Conservation (phyloP, 2,113 vertebrate species). For the Corythoichthys haematopterus region DNA sequence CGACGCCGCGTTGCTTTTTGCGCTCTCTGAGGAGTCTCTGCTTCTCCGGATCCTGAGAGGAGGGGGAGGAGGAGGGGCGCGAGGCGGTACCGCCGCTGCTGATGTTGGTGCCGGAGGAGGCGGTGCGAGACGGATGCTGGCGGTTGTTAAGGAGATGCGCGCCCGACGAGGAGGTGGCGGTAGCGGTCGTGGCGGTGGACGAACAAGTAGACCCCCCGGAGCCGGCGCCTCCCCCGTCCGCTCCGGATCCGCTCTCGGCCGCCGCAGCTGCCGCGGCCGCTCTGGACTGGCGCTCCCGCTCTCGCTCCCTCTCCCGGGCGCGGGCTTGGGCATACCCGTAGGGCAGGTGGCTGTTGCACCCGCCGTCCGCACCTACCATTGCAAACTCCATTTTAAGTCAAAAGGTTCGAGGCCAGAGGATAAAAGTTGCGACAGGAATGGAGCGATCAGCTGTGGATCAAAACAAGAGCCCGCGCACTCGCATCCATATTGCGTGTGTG, state of each 20-base stretch:
- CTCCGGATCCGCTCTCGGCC: constrained; percentile 13
- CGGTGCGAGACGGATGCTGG: constrained; percentile 78
- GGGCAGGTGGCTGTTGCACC: constrained; percentile 92
- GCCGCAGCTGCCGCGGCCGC: constrained; percentile 57
- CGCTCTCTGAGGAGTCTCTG: constrained; percentile 69
- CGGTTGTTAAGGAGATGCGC: constrained; percentile 75
- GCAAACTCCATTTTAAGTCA: constrained; percentile 88
- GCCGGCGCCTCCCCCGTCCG: constrained; percentile 32
- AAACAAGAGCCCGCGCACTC: constrained; percentile 33
- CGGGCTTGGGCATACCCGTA: constrained; percentile 86
- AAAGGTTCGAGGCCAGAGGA: constrained; percentile 35
- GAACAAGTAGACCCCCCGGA: constrained; percentile 33
- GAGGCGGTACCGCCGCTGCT: constrained; percentile 67
- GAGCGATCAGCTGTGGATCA: constrained; percentile 11
- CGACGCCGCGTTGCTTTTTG: constrained; percentile 72
- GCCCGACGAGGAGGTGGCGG: constrained; percentile 37
- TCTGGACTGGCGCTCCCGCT: constrained; percentile 70
- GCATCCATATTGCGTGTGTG: constrained; percentile 30
- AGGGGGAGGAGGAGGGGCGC: constrained; percentile 66
- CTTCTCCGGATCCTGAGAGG: constrained; percentile 65
- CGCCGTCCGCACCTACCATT: constrained; percentile 94
- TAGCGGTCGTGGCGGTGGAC: constrained; percentile 26
- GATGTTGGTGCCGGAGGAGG: constrained; percentile 67
- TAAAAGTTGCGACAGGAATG: constrained; percentile 54
- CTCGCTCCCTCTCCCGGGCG: constrained; percentile 84